Conservation (phyloP, 2,113 vertebrate genomes). For the Procavia capensis region DNA sequence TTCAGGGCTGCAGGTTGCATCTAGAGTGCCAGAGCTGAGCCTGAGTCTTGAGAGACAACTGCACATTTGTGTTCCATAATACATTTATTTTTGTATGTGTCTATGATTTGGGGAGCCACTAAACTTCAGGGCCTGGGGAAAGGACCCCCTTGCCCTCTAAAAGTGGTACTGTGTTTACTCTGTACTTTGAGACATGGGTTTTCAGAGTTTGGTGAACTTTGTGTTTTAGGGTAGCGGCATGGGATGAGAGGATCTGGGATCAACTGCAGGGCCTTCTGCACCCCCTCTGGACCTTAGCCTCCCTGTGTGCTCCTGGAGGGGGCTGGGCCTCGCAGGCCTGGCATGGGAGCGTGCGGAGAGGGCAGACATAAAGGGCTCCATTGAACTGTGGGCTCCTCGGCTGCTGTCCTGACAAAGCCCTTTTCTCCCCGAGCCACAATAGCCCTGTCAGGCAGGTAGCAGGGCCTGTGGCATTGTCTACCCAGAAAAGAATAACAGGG, state of each 20-base stretch:
- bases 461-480: conserved; percentile 70
- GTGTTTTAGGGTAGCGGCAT: not conserved
- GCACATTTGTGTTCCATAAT: not conserved
- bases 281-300: conserved; percentile 35
- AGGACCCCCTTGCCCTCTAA: not conserved
- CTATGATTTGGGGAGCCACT: not conserved
- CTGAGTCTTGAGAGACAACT: not conserved
- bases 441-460: conserved; percentile 78
- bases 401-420: conserved; percentile 76
- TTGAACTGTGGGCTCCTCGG: conserved; percentile 60
- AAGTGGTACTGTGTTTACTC: not conserved
- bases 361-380: conserved; percentile 64
- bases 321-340: conserved; percentile 27
- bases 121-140: not conserved
- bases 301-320: conserved; percentile 48
- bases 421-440: conserved; percentile 79
- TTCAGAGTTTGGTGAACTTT: not conserved
- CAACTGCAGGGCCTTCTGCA: not conserved
- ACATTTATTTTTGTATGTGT: not conserved
- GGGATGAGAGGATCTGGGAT: not conserved
- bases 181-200: not conserved
- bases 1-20: too few relatives aligned
- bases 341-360: not conserved
- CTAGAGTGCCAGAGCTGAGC: not conserved
- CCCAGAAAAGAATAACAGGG: conserved; percentile 71